Evolutionary conservation across 2,888 invertebrate genomes (phyloP), one percentile per base, ranked within the genome.

Genomic region (Metalampra italica): DNA sequence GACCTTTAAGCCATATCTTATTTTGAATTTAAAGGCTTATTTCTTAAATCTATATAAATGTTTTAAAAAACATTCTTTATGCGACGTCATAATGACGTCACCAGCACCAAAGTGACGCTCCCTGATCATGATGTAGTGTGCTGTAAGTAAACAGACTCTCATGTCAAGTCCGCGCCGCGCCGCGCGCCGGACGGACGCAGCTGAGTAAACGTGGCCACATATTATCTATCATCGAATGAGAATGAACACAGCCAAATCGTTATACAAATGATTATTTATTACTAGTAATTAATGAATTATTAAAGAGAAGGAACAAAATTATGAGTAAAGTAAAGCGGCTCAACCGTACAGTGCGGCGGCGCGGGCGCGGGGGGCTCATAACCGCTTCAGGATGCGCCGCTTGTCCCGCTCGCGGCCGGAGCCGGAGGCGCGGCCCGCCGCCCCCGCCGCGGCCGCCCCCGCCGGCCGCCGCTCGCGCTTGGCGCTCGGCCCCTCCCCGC

Each of bases 401-500:
- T 12, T 68, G 62, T 77, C 75, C 55, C 56, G 48, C 30, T 49
- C 95, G 95, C 85, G 95, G 82, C 78, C 39, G 75, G 78, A 79
- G 90, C 91, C 22, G 22, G 3, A 3, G 22, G 5, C 22, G 3
- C 2, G 3, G 22, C 22, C 22, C 3, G 22, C 22, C 22, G 11
- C 32, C 1, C 53, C 86, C 80, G 66, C 39, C 46, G 37, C 45
- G 45, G 36, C 80, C 73, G 91, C 91, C 44, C 29, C 38, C 43
- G 36, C 40, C 41, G 51, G 53, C 43, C 59, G 64, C 34, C 95
- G 80, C 95, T 67, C 95, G 77, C 96, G 96, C 89, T 96, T 96
- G 47, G 95, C 94, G 71, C 93, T 90, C 45, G 96, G 96, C 38
- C 94, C 95, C 59, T 92, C 90, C 42, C 73, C 84, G 52, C 78